phyloP scores from a whole-genome alignment of 1,140 invertebrate species.

The Eurosta solidaginis region DNA sequence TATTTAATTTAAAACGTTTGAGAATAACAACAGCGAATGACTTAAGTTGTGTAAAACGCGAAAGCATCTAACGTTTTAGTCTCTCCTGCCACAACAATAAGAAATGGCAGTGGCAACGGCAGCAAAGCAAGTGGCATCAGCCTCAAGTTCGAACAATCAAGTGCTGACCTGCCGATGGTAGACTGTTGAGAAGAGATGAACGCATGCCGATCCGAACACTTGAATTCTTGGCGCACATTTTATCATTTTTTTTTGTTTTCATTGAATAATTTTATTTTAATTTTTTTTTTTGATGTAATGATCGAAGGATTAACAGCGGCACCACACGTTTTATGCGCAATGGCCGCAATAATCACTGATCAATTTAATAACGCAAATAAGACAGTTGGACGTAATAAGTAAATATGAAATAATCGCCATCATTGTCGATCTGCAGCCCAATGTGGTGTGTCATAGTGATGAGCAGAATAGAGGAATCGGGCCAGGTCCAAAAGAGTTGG shows the following conservation, averaged over 20 bases:
- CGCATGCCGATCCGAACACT: not conserved
- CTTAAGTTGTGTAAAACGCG: slow-evolving; percentile 55
- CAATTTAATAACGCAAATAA: slow-evolving; percentile 58
- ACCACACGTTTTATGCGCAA: not conserved
- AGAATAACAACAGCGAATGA: slow-evolving; percentile 34
- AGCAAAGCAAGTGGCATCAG: slow-evolving; percentile 9
- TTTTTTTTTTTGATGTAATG: not conserved
- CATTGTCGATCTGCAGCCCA: not conserved
- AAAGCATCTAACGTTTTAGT: not conserved
- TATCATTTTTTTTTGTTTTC: slow-evolving; percentile 1
- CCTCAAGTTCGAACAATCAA: not conserved
- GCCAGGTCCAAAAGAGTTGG: no score
- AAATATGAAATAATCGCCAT: slow-evolving; percentile 58
- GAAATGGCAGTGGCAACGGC: slow-evolving; percentile 1
- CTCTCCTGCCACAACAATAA: not conserved
- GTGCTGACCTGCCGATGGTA: not conserved
- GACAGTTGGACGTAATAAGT: slow-evolving; percentile 51
- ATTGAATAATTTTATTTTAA: not conserved
- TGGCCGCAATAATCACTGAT: slow-evolving; percentile 40
- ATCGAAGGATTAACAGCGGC: not conserved
- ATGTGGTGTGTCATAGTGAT: not conserved
- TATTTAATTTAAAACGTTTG: not conserved
- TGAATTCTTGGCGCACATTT: not conserved
- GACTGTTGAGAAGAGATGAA: not conserved
- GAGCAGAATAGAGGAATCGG: no score